Percentiles rank a stretch among this genome's conserved stretches.
Conservation (phyloP, 2,113 vertebrate species). For the Micronycteris hirsuta region DNA sequence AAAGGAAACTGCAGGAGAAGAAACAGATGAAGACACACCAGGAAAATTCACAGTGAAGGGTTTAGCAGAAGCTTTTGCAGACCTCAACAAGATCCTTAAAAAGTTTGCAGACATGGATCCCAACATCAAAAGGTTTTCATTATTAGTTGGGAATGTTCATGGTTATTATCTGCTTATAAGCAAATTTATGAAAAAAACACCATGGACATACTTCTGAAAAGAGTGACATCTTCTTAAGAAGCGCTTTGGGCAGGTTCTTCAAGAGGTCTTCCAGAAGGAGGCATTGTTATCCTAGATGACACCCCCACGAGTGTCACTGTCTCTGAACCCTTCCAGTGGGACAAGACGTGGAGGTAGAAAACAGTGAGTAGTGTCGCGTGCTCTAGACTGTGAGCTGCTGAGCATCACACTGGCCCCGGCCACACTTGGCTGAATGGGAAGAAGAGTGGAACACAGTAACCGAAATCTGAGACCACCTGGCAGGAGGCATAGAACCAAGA, state of each 20-base stretch:
- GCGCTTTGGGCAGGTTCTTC: background rate
- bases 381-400: background rate
- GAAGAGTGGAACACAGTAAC: background rate
- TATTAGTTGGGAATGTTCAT: background rate
- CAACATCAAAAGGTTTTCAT: background rate
- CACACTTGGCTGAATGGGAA: background rate
- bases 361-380: background rate
- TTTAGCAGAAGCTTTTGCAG: background rate
- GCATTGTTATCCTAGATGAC: background rate
- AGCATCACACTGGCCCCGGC: background rate
- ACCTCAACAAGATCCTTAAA: background rate
- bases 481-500: background rate
- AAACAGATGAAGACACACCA: background rate
- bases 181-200: background rate
- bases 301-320: background rate
- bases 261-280: background rate
- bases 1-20: background rate
- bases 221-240: background rate
- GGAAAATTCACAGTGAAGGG: background rate
- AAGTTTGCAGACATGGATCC: background rate
- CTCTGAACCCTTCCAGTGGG: background rate
- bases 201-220: background rate
- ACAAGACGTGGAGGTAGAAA: background rate
- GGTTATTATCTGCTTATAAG: background rate
- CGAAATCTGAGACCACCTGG: background rate